These are phyloP conservation scores for Hippasteria phrygiana DNA, from an alignment of 53 echinoderm and acorn worm genomes.

Conservation along the genomic window DNA sequence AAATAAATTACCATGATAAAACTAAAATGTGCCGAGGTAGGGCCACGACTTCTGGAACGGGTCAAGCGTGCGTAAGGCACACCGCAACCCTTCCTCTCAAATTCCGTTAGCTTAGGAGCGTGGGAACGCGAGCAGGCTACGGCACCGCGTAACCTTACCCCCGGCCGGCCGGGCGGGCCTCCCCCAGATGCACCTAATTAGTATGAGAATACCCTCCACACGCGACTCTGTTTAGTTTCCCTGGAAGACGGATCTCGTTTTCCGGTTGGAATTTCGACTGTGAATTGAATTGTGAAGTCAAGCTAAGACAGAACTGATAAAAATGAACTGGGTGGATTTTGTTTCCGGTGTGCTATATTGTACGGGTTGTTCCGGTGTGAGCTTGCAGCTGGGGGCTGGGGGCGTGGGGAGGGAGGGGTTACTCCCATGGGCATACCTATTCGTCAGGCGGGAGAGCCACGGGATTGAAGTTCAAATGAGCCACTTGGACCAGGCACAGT, in stretches of 20 bases:
- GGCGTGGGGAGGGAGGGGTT: neutral
- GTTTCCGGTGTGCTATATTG: constrained; percentile 31
- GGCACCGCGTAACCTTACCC: constrained; percentile 33
- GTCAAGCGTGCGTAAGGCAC: constrained; percentile 49
- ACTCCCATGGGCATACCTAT: neutral
- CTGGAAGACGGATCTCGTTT: constrained; percentile 18
- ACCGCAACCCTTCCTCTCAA: constrained; percentile 26
- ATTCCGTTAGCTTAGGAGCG: constrained; percentile 58
- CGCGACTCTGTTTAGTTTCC: constrained; percentile 48
- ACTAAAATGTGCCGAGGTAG: neutral
- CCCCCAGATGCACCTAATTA: constrained; percentile 42
- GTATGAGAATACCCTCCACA: constrained; percentile 45
- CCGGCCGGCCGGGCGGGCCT: neutral
- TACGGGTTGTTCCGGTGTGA: neutral
- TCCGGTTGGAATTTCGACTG: constrained; percentile 9
- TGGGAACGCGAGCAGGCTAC: constrained; percentile 46
- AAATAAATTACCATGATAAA: neutral
- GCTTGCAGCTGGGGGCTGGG: neutral
- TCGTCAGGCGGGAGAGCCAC: too few species aligned
- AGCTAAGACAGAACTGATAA: neutral
- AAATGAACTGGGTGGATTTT: neutral
- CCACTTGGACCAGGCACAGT: too few species aligned
- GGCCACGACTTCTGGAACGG: neutral
- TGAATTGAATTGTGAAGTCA: neutral
- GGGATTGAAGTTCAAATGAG: too few species aligned